These are phyloP conservation scores for Eupithecia tripunctaria DNA, from an alignment of 2,888 invertebrate genomes.

Conservation along the genomic window DNA sequence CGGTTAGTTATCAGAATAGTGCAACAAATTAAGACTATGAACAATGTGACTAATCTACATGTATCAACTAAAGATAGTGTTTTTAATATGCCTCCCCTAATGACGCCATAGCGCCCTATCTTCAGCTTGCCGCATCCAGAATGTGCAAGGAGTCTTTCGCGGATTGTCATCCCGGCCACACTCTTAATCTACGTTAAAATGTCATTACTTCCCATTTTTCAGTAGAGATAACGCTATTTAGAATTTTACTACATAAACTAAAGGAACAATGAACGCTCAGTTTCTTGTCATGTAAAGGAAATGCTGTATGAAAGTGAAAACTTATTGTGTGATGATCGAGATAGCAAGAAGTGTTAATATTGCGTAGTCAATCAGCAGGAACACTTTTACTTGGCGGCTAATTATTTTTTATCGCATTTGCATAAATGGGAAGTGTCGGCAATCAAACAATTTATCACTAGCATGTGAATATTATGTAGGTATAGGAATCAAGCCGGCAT, in stretches of 20 bases:
- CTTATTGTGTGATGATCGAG: slow-evolving; percentile 49
- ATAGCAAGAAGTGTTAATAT: slow-evolving; percentile 47
- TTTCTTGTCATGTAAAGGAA: slow-evolving; percentile 41
- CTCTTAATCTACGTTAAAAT: not conserved
- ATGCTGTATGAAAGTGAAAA: slow-evolving; percentile 48
- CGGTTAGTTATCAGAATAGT: too few relatives aligned
- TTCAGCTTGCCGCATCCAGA: not conserved
- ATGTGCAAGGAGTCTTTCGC: not conserved
- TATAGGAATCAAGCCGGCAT: not conserved
- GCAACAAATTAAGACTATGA: too few relatives aligned
- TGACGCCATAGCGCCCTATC: not conserved
- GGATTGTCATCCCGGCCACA: not conserved
- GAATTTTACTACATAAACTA: not conserved
- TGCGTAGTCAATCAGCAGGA: slow-evolving; percentile 40
- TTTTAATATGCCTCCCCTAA: not conserved
- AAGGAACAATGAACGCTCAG: slow-evolving; percentile 3
- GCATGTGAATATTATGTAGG: too few relatives aligned
- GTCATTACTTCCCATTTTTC: not conserved
- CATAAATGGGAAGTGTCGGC: slow-evolving; percentile 31
- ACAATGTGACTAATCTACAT: too few relatives aligned
- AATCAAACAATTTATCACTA: not conserved
- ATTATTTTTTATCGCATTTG: slow-evolving; percentile 38
- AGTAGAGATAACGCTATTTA: not conserved
- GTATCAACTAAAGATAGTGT: too few relatives aligned
- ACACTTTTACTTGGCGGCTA: slow-evolving; percentile 49